Base-by-base conservation (phyloP, 2,888 invertebrate species). In the Melinopterus prodromus region DNA sequence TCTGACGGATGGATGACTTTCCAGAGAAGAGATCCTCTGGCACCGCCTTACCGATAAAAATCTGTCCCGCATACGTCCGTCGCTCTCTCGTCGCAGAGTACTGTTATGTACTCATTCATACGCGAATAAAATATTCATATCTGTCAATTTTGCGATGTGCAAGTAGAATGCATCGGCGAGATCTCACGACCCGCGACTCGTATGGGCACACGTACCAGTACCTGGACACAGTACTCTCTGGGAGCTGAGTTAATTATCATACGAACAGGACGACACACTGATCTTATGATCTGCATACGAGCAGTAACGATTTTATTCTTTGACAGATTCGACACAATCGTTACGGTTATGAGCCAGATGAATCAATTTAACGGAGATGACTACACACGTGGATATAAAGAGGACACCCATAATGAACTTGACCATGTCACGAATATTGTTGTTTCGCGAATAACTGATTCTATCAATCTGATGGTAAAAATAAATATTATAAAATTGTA, bases 131-230 rank as follows among this genome's bases (percentile, higher is more conserved):
- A 79, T 80, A 80, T 80, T 80, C 80, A 80, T 80, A 77, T 70
- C 80, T 82, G 82, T 81, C 82, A 82, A 80, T 82, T 81, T 80
- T 77, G 81, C 82, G 80, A 80, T 75, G 80, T 12, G 53, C 53
- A 7, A 72, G 53, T 75, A 78, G 80, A 79, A 78, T 77, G 76
- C 77, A 70, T 77, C 72, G 79, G 77, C 72, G 76, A 74, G 80
- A 82, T 82, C 82, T 82, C 82, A 82, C 81, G 82, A 81, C 81
- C 81, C 81, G 77, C 26, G 26, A 26, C 26, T 26, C 26, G 26
- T 26, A 26, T 26, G 26, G 26, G 26, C 26, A 26, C 26, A 26
- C 26, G 26, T 26, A 26, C 26, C 26, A 26, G 26, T 26, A 26
- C 26, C 53, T 53, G 53, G 53, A 53, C 53, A 53, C 53, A 12